Evolutionary conservation across 2,888 invertebrate species (phyloP), one percentile per base, ranked within the genome.

Genomic region (Trilocha varians): DNA sequence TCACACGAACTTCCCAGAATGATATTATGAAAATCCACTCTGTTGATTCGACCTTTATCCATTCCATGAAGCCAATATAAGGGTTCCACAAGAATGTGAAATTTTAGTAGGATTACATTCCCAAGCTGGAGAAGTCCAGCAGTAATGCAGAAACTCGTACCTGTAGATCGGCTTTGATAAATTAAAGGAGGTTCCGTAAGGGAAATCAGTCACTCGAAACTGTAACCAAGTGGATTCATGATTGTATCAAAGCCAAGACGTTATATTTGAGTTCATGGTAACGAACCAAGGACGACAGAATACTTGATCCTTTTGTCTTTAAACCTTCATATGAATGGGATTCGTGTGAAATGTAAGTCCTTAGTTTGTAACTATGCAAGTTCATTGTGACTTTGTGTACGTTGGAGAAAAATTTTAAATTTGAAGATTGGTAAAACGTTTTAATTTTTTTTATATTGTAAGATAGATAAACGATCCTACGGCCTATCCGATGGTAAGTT

Each of bases 351-450:
- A n/a, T n/a, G n/a, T n/a, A n/a, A n/a, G n/a, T n/a, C n/a, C n/a
- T n/a, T n/a, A n/a, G n/a, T n/a, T n/a, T n/a, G n/a, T n/a, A n/a
- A n/a, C n/a, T n/a, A n/a, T n/a, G n/a, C n/a, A n/a, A n/a, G n/a
- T n/a, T n/a, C n/a, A n/a, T n/a, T n/a, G n/a, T n/a, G n/a, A n/a
- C n/a, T n/a, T n/a, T 57, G 56, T 57, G 49, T 57, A 53, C 65
- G 70, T 69, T 54, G 17, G 16, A 32, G 41, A 15, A 16, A 57
- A 62, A 62, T 55, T 48, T 35, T 56, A 56, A n/a, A n/a, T n/a
- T n/a, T n/a, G n/a, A n/a, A n/a, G n/a, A n/a, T n/a, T n/a, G n/a
- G n/a, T n/a, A n/a, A n/a, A n/a, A n/a, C n/a, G n/a, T n/a, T n/a
- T n/a, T n/a, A n/a, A n/a, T n/a, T n/a, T n/a, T n/a, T n/a, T n/a